phyloP scores from a whole-genome alignment of 2,888 invertebrate species.

The Deroplatys truncata region DNA sequence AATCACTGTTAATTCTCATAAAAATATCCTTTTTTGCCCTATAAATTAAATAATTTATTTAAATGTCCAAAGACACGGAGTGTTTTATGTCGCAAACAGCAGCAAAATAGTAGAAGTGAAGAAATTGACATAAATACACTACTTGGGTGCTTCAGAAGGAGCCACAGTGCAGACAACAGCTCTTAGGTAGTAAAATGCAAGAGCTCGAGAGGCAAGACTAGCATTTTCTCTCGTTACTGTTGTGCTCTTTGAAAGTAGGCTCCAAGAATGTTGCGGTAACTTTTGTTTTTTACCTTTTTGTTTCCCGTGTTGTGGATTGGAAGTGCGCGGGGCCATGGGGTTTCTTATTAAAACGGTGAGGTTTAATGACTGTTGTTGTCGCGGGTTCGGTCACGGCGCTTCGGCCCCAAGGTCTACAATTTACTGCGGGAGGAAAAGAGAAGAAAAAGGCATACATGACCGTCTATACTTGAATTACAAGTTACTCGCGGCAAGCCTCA shows the following conservation, averaged over 20 bases:
- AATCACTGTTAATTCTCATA: too few species aligned
- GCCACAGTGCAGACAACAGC: too few species aligned
- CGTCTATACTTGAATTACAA: not conserved
- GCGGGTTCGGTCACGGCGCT: not conserved
- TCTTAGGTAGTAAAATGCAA: too few species aligned
- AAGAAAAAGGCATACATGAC: not conserved
- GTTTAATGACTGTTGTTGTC: not conserved
- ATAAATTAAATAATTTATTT: too few species aligned
- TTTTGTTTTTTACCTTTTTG: not conserved
- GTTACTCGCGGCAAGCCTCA: not conserved
- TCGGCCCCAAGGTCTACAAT: not conserved
- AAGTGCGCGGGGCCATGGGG: not conserved
- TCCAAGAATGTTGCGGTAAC: not conserved
- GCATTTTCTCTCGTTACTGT: not conserved
- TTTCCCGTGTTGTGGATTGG: not conserved
- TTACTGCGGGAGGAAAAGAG: not conserved
- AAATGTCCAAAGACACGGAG: too few species aligned
- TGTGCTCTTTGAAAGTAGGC: not conserved
- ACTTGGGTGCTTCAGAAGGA: too few species aligned
- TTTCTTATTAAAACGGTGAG: constrained; percentile 4
- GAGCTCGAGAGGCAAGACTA: too few species aligned
- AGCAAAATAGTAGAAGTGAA: too few species aligned
- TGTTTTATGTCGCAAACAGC: too few species aligned
- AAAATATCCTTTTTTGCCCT: too few species aligned
- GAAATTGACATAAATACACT: too few species aligned